Conservation (phyloP, 2,113 vertebrate species). For the Larimichthys crocea region DNA sequence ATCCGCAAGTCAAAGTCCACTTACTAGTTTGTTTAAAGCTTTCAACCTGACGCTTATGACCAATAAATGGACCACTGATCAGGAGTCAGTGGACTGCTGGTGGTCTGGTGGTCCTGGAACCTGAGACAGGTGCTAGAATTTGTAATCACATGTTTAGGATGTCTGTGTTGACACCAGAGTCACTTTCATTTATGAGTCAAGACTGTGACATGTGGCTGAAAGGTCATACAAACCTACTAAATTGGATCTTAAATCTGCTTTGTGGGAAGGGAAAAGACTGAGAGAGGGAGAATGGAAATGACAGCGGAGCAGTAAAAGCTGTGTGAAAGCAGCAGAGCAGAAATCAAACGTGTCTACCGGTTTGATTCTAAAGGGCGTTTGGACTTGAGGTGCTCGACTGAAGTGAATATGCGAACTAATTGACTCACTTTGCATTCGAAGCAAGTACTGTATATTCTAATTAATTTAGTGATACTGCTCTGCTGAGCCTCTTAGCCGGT, state of each 20-base stretch:
- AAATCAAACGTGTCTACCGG: conserved; percentile 40
- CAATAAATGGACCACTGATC: not conserved
- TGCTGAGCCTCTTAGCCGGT: conserved; percentile 58
- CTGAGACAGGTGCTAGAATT: not conserved
- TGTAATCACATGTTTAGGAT: not conserved
- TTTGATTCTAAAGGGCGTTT: conserved; percentile 48
- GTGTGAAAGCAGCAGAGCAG: conserved; percentile 10
- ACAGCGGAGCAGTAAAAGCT: not conserved
- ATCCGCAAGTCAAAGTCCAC: not conserved
- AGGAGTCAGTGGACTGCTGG: not conserved
- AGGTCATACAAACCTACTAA: not conserved
- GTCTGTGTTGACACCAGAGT: not conserved
- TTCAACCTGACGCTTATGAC: not conserved
- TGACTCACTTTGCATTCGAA: conserved; percentile 59
- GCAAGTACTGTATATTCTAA: conserved; percentile 51
- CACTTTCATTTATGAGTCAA: not conserved
- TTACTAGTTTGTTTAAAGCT: not conserved
- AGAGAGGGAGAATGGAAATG: not conserved
- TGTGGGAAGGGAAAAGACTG: not conserved
- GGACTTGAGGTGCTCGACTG: conserved; percentile 18
- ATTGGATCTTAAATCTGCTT: not conserved
- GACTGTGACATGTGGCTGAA: not conserved
- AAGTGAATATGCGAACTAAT: conserved; percentile 56
- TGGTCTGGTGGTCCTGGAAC: not conserved
- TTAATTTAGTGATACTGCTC: conserved; percentile 66